These are phyloP conservation scores for Paratilapia polleni DNA, from an alignment of 2,113 vertebrate species.

Conservation along the genomic window DNA sequence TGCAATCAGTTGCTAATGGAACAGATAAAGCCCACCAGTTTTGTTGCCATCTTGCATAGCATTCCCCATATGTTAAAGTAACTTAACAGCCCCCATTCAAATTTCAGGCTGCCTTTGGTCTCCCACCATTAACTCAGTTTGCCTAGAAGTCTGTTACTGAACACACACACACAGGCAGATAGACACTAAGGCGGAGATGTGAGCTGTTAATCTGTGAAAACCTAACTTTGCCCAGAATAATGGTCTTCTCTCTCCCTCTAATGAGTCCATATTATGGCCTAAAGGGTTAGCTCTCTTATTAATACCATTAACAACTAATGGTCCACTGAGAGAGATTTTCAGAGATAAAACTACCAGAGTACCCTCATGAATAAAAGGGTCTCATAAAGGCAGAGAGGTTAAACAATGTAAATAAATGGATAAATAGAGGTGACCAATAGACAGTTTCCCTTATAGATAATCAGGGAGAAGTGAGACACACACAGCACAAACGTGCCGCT, in stretches of 20 bases:
- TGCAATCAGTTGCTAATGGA: conserved; percentile 64
- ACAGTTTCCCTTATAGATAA: conserved; percentile 16
- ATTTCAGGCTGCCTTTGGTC: conserved; percentile 62
- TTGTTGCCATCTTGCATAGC: conserved; percentile 57
- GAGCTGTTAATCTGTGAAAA: conserved; percentile 61
- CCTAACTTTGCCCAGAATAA: conserved; percentile 56
- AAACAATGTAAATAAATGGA: conserved; percentile 21
- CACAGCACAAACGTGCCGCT: conserved; percentile 6
- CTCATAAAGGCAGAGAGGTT: conserved; percentile 23
- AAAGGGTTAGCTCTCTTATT: conserved; percentile 66
- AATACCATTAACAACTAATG: conserved; percentile 73
- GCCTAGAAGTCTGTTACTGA: conserved; percentile 57
- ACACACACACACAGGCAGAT: conserved; percentile 9
- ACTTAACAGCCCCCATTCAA: conserved; percentile 53
- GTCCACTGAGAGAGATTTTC: conserved; percentile 43
- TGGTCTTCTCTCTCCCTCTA: conserved; percentile 65
- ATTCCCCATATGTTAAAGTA: conserved; percentile 72
- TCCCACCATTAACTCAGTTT: conserved; percentile 69
- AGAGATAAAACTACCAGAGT: conserved; percentile 40
- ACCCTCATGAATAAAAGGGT: conserved; percentile 36
- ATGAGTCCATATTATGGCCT: conserved; percentile 69
- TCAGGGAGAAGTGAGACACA: not conserved
- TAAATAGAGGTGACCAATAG: conserved; percentile 5
- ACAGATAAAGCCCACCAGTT: conserved; percentile 54
- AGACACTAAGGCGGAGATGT: conserved; percentile 33